phyloP scores from a whole-genome alignment of 2,797 vertebrate genomes.

The Nannoperca obscura region DNA sequence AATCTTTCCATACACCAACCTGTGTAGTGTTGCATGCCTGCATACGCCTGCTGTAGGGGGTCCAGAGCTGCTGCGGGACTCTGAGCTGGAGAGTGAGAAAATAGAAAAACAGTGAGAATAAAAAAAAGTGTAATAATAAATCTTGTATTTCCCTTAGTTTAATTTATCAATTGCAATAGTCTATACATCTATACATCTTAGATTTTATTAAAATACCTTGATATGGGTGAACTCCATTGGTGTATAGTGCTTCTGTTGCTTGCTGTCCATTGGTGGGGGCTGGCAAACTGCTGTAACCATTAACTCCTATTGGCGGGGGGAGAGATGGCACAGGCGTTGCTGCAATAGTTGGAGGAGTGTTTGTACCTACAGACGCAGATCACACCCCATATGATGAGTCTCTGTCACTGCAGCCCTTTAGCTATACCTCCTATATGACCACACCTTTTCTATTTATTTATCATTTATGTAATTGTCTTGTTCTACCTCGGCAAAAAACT shows the following conservation, averaged over 20 bases:
- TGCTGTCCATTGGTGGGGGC: constrained; percentile 89
- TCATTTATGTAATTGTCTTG: constrained; percentile 3
- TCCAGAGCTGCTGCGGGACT: constrained; percentile 91
- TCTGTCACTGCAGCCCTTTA: constrained; percentile 17
- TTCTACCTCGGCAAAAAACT: not conserved
- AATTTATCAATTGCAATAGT: not conserved
- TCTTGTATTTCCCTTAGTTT: not conserved
- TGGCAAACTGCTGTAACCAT: constrained; percentile 90
- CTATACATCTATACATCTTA: not conserved
- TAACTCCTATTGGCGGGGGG: constrained; percentile 90
- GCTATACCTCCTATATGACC: not conserved
- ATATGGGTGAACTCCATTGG: constrained; percentile 92
- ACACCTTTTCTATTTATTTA: not conserved
- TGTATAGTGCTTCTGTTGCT: constrained; percentile 90
- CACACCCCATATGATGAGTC: constrained; percentile 4
- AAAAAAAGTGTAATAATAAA: not conserved
- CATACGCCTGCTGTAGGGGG: constrained; percentile 93
- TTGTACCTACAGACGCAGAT: constrained; percentile 86
- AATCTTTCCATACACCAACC: constrained; percentile 77
- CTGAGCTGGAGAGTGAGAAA: constrained; percentile 83
- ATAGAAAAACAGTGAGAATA: not conserved
- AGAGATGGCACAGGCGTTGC: constrained; percentile 91
- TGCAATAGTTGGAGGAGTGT: constrained; percentile 92
- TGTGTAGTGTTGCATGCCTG: constrained; percentile 96
- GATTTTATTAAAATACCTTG: constrained; percentile 84